These are phyloP conservation scores for Lasioglossum pauxillum DNA, from an alignment of 2,888 invertebrate genomes.

Conservation along the genomic window DNA sequence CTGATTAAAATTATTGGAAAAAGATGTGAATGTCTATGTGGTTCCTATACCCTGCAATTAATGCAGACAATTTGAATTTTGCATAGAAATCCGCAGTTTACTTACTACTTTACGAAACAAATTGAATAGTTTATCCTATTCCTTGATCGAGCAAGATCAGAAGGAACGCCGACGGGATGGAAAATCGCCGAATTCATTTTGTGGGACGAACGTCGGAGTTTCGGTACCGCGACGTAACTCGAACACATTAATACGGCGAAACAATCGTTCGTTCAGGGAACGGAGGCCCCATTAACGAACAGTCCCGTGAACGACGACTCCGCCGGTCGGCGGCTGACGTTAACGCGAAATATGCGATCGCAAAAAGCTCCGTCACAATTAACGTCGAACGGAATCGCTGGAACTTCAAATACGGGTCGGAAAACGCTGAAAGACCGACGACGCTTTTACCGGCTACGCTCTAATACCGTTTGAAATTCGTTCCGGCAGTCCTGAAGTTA, in stretches of 20 bases:
- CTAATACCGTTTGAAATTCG: conserved; percentile 58
- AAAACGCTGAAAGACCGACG: conserved; percentile 44
- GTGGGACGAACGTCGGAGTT: neutral
- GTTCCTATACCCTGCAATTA: neutral
- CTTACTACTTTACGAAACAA: neutral
- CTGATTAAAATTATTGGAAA: neutral
- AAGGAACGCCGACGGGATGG: neutral
- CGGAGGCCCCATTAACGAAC: neutral
- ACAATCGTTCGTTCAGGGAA: neutral
- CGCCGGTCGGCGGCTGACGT: conserved; percentile 21
- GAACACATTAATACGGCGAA: neutral
- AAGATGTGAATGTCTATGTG: neutral
- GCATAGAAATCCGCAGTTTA: too few relatives aligned
- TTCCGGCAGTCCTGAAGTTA: conserved; percentile 39
- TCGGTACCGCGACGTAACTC: neutral
- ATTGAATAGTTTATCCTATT: neutral
- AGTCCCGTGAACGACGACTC: neutral
- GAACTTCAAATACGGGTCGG: conserved; percentile 42
- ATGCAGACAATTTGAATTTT: too few relatives aligned
- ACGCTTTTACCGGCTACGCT: conserved; percentile 38
- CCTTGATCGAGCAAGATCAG: neutral
- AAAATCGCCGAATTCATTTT: neutral
- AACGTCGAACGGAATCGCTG: conserved; percentile 44
- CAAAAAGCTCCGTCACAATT: conserved; percentile 49
- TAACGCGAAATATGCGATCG: conserved; percentile 22